phyloP scores from a whole-genome alignment of 2,888 invertebrate genomes.

The Melipona beecheii region DNA sequence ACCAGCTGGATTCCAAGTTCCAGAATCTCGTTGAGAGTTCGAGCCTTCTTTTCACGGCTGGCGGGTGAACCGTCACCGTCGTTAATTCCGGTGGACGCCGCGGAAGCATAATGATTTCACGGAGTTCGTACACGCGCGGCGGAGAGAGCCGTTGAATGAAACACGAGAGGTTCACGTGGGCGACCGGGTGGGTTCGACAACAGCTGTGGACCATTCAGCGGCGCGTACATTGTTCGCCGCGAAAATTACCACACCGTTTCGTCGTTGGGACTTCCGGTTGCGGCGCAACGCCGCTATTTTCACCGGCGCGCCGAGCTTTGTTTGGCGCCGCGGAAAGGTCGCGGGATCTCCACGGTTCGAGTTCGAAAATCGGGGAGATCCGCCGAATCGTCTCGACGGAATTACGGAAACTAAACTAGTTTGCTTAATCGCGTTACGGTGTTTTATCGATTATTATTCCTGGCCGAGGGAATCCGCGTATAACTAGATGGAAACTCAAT shows the following conservation, averaged over 20 bases:
- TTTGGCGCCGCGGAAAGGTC: neutral
- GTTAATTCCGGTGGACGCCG: constrained; percentile 42
- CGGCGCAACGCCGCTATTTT: neutral
- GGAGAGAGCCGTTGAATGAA: constrained; percentile 42
- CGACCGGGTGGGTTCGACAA: constrained; percentile 42
- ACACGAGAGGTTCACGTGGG: constrained; percentile 44
- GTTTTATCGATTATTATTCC: neutral
- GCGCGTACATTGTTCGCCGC: constrained; percentile 38
- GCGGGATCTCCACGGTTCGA: no score
- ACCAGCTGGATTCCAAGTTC: no score
- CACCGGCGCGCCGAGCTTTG: neutral
- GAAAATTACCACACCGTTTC: constrained; percentile 24
- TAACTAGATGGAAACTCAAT: constrained; percentile 3
- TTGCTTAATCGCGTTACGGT: neutral
- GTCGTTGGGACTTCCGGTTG: constrained; percentile 13
- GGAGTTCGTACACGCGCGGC: constrained; percentile 40
- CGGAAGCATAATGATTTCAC: constrained; percentile 40
- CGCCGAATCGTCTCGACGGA: neutral
- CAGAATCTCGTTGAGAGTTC: neutral
- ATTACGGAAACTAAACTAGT: neutral
- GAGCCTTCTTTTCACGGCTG: no score
- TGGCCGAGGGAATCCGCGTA: neutral
- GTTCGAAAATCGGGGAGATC: neutral
- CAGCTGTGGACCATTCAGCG: constrained; percentile 60
- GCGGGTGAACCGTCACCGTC: constrained; percentile 2